phyloP scores from a whole-genome alignment of 2,113 vertebrate genomes.

The Morone chrysops region DNA sequence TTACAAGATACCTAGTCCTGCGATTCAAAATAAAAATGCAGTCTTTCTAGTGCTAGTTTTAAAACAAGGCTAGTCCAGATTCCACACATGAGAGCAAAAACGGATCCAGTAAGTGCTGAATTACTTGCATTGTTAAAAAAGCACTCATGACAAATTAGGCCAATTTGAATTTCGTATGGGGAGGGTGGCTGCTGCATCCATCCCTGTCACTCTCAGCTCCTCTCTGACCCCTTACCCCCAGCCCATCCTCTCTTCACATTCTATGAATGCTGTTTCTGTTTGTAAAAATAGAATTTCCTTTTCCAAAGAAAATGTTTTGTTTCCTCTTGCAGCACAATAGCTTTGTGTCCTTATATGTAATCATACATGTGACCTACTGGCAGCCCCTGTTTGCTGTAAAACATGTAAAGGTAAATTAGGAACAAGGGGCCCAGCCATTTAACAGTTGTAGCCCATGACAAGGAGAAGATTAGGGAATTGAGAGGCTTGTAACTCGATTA shows the following conservation, averaged over 20 bases:
- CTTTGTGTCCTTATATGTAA: slow-evolving; percentile 54
- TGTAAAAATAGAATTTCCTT: slow-evolving; percentile 77
- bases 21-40: slow-evolving; percentile 13
- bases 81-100: slow-evolving; percentile 16
- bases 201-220: slow-evolving; percentile 42
- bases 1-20: slow-evolving; percentile 65
- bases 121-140: slow-evolving; percentile 59
- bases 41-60: slow-evolving; percentile 11
- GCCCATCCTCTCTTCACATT: slow-evolving; percentile 32
- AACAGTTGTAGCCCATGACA: slow-evolving; percentile 80
- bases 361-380: slow-evolving; percentile 43
- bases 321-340: slow-evolving; percentile 74
- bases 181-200: slow-evolving; percentile 36
- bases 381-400: slow-evolving; percentile 69
- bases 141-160: slow-evolving; percentile 54
- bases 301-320: slow-evolving; percentile 71
- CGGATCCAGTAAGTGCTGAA: slow-evolving; percentile 26
- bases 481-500: slow-evolving; percentile 83
- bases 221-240: slow-evolving; percentile 26
- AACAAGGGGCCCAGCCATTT: slow-evolving; percentile 72
- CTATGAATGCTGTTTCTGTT: slow-evolving; percentile 50
- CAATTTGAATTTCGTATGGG: slow-evolving; percentile 60
- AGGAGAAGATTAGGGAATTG: slow-evolving; percentile 81
- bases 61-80: slow-evolving; percentile 4
- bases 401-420: slow-evolving; percentile 74